Percentiles rank a stretch among this genome's conserved stretches.
These are phyloP conservation scores for Prolemur simus DNA, from an alignment of 2,113 vertebrate genomes.

Conservation along the genomic window DNA sequence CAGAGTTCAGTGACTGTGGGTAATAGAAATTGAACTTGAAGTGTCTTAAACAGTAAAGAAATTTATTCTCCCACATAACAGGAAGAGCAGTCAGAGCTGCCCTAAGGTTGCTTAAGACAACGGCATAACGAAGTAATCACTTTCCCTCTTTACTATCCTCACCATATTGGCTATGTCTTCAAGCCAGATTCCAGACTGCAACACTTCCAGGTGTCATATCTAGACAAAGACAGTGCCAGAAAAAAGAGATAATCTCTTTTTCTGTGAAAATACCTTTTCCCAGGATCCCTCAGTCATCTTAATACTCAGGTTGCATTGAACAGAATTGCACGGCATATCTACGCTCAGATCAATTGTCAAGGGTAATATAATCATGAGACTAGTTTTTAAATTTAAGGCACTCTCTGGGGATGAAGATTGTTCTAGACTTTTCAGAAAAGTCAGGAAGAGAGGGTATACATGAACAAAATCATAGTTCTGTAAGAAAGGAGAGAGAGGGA, in stretches of 20 bases:
- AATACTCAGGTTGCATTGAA: background rate
- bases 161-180: background rate
- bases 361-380: background rate
- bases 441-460: background rate
- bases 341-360: background rate
- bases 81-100: background rate
- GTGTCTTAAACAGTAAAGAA: background rate
- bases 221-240: too few relatives aligned
- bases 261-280: background rate
- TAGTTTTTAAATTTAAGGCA: background rate
- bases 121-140: background rate
- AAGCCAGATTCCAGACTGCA: background rate
- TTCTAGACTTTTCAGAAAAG: background rate
- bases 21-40: background rate
- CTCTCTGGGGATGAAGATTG: background rate
- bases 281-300: background rate
- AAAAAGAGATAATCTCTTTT: background rate
- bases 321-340: background rate
- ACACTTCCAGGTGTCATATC: background rate
- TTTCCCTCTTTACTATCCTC: background rate
- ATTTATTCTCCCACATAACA: background rate
- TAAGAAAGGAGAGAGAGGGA: background rate
- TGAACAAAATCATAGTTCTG: background rate
- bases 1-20: background rate
- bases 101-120: background rate